phyloP scores from a whole-genome alignment of 1,140 invertebrate genomes.

The Cherax quadricarinatus region DNA sequence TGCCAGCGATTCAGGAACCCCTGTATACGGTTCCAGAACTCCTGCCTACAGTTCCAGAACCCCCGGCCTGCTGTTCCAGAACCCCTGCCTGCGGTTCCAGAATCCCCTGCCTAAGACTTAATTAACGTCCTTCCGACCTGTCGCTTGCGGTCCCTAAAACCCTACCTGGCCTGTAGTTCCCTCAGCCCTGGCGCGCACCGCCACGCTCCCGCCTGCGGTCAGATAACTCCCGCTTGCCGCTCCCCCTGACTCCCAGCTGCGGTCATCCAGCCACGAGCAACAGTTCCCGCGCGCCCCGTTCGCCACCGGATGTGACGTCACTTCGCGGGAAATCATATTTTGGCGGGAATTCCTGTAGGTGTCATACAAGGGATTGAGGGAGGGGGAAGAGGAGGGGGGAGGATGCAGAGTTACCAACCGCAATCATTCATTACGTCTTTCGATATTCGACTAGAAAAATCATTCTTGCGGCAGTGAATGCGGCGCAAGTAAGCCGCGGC shows the following conservation, averaged over 20 bases:
- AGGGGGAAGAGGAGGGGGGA: conserved; percentile 1
- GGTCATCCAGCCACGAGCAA: conserved; percentile 52
- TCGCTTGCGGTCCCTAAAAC: too few species aligned
- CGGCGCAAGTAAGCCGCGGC: neutral
- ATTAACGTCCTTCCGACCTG: too few species aligned
- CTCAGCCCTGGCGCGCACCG: neutral
- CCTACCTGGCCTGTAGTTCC: too few species aligned
- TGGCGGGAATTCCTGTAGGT: conserved; percentile 59
- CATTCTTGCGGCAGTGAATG: neutral
- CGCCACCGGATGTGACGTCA: conserved; percentile 61
- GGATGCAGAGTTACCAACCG: neutral
- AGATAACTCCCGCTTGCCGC: neutral
- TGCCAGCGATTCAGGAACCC: neutral
- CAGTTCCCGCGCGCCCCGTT: conserved; percentile 19
- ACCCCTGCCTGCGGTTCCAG: neutral
- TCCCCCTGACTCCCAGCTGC: conserved; percentile 21
- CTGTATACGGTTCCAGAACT: neutral
- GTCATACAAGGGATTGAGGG: neutral
- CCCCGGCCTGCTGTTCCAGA: neutral
- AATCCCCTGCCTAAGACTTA: too few species aligned
- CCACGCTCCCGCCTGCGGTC: neutral
- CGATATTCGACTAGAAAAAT: too few species aligned
- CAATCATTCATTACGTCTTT: too few species aligned
- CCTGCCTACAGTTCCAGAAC: neutral
- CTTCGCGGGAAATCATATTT: conserved; percentile 65